Evolutionary conservation across 2,888 invertebrate genomes (phyloP), one percentile per base, ranked within the genome.

Genomic region (Aleiodes leptofemur): DNA sequence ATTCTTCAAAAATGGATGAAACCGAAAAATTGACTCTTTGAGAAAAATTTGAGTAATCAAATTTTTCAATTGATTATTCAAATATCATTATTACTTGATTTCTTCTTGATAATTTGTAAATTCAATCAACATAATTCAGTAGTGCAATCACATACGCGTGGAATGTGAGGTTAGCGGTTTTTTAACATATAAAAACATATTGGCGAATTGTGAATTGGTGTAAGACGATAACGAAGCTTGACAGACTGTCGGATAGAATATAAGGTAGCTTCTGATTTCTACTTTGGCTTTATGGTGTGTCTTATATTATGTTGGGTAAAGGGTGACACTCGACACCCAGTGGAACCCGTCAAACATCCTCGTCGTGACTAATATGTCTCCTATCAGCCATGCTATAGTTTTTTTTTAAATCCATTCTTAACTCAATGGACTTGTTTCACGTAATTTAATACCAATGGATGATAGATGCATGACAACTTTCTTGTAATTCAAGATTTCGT

Each of bases 201-300:
- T 78, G 14, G 6, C 77, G 72, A 76, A 78, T 77, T 77, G 74
- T 74, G 61, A 64, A 78, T 74, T 82, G 81, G 82, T 82, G 88
- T 87, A 88, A 88, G 86, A 86, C 80, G 86, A 87, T 89, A 89
- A 88, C 82, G 88, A 88, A 84, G 89, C 85, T 86, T 87, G 89
- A 88, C 88, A 86, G 86, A 85, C 86, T 86, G 87, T 88, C 88
- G 84, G 84, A 82, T 84, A 82, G 85, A 84, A 87, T 86, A 68
- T 68, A 84, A 86, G 83, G 85, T 87, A 85, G 88, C 88, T 72
- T 16, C 34, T 51, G 51, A 68, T 51, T 61, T 50, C 68, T 61
- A 61, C 61, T 38, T 29, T 48, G 53, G 53, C 16, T 29, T 16
- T 66, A 13, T 31, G 59, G 14, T 59, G 23, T 59, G 23, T 13